Percentiles rank a stretch among this genome's conserved stretches.
Conservation (phyloP, 2,113 vertebrate genomes). For the Semnornis frantzii region DNA sequence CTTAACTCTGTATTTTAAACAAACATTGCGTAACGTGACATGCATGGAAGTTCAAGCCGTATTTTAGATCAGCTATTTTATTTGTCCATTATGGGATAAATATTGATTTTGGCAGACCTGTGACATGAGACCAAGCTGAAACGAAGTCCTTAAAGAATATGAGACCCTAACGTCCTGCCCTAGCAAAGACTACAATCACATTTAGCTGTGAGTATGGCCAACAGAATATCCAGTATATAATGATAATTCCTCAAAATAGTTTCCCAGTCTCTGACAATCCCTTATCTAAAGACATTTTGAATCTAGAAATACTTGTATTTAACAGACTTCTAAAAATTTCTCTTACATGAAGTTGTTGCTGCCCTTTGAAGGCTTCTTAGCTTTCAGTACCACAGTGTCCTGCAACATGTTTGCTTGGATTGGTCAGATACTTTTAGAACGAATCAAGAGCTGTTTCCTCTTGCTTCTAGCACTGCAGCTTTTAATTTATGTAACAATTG, state of each 20-base stretch:
- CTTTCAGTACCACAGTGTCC: not conserved
- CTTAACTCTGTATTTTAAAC: not conserved
- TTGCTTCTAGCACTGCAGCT: not conserved
- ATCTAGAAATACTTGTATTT: not conserved
- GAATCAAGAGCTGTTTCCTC: not conserved
- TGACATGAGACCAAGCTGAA: not conserved
- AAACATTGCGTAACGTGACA: not conserved
- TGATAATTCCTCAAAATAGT: not conserved
- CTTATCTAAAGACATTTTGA: not conserved
- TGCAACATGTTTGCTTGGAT: not conserved
- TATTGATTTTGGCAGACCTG: slow-evolving; percentile 6
- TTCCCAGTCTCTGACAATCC: not conserved
- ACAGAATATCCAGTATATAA: not conserved
- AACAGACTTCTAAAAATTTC: not conserved
- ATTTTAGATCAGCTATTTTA: slow-evolving; percentile 12
- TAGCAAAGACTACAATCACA: not conserved
- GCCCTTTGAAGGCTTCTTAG: not conserved
- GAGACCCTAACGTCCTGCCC: not conserved
- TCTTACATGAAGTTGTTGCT: not conserved
- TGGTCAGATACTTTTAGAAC: not conserved
- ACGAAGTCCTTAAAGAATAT: not conserved
- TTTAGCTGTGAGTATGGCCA: not conserved
- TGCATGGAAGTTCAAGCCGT: not conserved
- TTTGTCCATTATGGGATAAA: slow-evolving; percentile 9
- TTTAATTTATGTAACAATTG: not conserved